A percentile compares a stretch with the other conserved stretches of the same genome.
phyloP scores from a whole-genome alignment of 2,113 vertebrate species.

The Datnioides undecimradiatus region DNA sequence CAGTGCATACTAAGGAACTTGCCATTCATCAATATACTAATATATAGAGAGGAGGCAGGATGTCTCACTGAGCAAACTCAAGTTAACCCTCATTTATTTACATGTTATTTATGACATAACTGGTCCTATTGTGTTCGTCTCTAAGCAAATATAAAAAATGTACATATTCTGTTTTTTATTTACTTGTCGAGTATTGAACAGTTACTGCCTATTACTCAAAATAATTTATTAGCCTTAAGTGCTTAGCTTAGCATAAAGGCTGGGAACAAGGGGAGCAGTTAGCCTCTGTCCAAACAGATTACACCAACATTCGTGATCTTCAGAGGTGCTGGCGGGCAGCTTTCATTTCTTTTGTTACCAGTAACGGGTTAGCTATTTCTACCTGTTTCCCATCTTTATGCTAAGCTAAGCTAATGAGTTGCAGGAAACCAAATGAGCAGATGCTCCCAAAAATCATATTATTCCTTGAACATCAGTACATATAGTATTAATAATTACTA shows the following conservation, averaged over 20 bases:
- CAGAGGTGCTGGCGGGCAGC: too few species aligned
- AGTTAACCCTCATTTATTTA: constrained; percentile 10
- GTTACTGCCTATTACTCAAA: background rate
- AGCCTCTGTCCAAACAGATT: background rate
- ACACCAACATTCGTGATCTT: too few species aligned
- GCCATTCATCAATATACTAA: constrained; percentile 52
- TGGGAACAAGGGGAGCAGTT: background rate
- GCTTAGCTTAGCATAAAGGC: background rate
- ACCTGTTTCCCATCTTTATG: background rate
- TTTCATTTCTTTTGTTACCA: too few species aligned
- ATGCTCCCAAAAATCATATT: too few species aligned
- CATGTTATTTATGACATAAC: background rate
- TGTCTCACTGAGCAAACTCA: background rate
- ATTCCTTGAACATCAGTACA: too few species aligned
- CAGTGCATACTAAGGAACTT: constrained; percentile 54
- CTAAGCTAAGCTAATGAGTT: background rate
- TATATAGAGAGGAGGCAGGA: constrained; percentile 10
- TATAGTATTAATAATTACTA: too few species aligned
- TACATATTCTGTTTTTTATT: background rate
- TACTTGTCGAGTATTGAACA: background rate
- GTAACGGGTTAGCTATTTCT: background rate
- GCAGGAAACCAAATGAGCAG: too few species aligned
- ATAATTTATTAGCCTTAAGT: background rate
- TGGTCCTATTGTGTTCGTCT: background rate
- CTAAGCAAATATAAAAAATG: background rate